phyloP scores from a whole-genome alignment of 2,797 vertebrate species.

The Eidolon dupreanum region DNA sequence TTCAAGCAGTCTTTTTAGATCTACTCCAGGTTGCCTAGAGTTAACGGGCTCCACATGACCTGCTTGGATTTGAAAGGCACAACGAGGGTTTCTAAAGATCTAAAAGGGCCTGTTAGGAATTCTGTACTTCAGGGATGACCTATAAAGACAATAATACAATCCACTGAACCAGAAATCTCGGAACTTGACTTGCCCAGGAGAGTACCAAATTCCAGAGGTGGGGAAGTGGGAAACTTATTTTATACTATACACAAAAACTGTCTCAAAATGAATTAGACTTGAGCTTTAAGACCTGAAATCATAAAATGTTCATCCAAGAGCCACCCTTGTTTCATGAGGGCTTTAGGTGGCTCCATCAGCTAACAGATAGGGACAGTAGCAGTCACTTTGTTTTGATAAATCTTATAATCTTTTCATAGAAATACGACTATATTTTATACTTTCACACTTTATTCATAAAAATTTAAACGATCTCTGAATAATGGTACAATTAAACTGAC shows the following conservation, averaged over 20 bases:
- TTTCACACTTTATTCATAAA: constrained; percentile 16
- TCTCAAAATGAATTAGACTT: too few relatives aligned
- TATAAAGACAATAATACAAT: constrained; percentile 24
- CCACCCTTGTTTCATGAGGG: neutral
- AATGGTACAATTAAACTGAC: neutral
- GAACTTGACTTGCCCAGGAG: neutral
- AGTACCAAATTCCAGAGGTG: neutral
- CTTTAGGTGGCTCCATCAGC: neutral
- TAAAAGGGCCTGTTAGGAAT: constrained; percentile 5
- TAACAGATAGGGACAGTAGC: neutral
- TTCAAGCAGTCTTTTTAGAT: constrained; percentile 43
- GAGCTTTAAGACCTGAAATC: too few relatives aligned
- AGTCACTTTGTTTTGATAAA: neutral
- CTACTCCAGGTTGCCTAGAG: neutral
- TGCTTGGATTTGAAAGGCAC: neutral
- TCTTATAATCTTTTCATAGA: neutral
- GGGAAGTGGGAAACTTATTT: neutral
- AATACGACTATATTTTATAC: constrained; percentile 37
- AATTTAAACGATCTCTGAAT: constrained; percentile 21
- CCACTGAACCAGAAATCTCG: constrained; percentile 19
- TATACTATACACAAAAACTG: neutral
- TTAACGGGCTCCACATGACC: neutral
- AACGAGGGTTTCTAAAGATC: neutral
- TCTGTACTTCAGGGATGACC: constrained; percentile 36
- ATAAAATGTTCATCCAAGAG: neutral